Conservation (phyloP, 1,140 invertebrate genomes). For the Stegodyphus dumicola region DNA sequence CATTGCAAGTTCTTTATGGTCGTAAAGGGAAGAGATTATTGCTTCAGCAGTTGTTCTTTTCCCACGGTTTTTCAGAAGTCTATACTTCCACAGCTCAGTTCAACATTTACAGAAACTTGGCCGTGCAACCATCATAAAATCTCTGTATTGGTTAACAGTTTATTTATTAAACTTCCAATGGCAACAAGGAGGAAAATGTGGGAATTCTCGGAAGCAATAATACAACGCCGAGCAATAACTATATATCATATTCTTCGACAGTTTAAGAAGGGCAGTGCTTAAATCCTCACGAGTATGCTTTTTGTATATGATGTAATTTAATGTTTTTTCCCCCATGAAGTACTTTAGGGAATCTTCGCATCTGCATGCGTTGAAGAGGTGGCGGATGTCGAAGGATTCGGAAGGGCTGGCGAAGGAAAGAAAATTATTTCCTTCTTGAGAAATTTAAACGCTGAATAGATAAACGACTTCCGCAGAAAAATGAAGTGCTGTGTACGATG, state of each 20-base stretch:
- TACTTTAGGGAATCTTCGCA: neutral
- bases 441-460: neutral
- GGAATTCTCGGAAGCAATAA: neutral
- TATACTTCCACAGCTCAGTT: constrained; percentile 33
- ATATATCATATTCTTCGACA: constrained; percentile 29
- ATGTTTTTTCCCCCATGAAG: constrained; percentile 15
- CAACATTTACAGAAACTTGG: neutral
- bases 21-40: constrained; percentile 38
- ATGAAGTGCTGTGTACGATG: neutral
- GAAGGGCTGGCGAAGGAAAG: neutral
- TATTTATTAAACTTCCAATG: constrained; percentile 31
- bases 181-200: neutral
- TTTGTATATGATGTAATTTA: constrained; percentile 36
- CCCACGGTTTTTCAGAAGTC: constrained; percentile 24
- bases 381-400: neutral
- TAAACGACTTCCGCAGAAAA: neutral
- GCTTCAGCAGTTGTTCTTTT: constrained; percentile 42
- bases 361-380: neutral
- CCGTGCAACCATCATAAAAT: constrained; percentile 8
- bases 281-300: constrained; percentile 2
- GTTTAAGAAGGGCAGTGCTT: neutral
- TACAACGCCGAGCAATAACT: constrained; percentile 30
- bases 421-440: neutral
- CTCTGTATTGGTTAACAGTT: constrained; percentile 50
- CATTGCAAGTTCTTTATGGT: constrained; percentile 48